Evolutionary conservation across 2,888 invertebrate genomes (phyloP).

Genomic region (Phania funesta): DNA sequence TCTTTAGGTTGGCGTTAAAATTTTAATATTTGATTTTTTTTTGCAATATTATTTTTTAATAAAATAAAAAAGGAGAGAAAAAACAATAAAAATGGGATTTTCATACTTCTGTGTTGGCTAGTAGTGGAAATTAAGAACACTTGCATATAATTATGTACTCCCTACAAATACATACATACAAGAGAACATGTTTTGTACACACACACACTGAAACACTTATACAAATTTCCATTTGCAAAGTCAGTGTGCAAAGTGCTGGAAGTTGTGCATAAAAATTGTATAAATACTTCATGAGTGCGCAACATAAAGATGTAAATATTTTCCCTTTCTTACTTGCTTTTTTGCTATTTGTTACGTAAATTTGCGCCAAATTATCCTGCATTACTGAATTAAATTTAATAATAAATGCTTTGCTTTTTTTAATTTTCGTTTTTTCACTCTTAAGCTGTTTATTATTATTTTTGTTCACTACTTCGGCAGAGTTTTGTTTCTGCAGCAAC

Average conservation of each 20-base stretch:
- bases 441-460: conserved; percentile 12
- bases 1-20: conserved; percentile 30
- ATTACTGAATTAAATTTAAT: conserved; percentile 68
- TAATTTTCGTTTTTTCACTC: conserved; percentile 1
- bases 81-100: background rate
- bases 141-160: background rate
- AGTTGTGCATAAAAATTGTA: conserved; percentile 53
- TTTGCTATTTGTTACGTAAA: conserved; percentile 37
- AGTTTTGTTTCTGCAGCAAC: background rate
- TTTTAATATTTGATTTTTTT: conserved; percentile 12
- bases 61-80: conserved; percentile 12
- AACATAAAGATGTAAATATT: conserved; percentile 56
- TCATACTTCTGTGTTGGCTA: background rate
- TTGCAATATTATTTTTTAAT: conserved; percentile 35
- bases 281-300: conserved; percentile 57
- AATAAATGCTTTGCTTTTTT: conserved; percentile 57
- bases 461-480: background rate
- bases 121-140: conserved; percentile 4
- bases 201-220: background rate
- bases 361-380: conserved; percentile 64
- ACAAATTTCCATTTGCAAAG: conserved; percentile 26
- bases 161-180: background rate
- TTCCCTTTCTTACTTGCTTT: background rate
- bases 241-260: conserved; percentile 37
- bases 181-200: background rate